A percentile compares a stretch with the other conserved stretches of the same genome.
phyloP scores from a whole-genome alignment of 2,888 invertebrate species.

The Poecilus cupreus region DNA sequence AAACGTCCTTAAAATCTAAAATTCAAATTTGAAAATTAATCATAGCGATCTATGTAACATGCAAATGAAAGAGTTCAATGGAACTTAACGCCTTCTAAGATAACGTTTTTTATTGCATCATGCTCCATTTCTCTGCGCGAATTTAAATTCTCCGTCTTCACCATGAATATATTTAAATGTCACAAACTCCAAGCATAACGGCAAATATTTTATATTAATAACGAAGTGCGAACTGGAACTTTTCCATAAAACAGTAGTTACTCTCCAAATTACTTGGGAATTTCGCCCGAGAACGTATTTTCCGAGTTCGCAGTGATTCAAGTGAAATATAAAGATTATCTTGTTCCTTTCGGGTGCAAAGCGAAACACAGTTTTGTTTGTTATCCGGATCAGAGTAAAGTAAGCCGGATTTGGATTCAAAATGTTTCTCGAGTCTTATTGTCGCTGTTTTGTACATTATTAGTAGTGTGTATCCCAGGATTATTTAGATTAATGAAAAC shows the following conservation, averaged over 20 bases:
- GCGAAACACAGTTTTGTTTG: slow-evolving; percentile 30
- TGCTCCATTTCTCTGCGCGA: not conserved
- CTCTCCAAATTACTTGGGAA: not conserved
- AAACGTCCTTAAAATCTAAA: not conserved
- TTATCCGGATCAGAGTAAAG: slow-evolving; percentile 31
- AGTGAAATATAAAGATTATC: slow-evolving; percentile 47
- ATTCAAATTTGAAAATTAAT: slow-evolving; percentile 11
- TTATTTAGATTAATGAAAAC: slow-evolving; percentile 34
- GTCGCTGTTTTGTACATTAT: slow-evolving; percentile 11
- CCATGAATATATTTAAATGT: slow-evolving; percentile 2
- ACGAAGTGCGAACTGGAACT: slow-evolving; percentile 5
- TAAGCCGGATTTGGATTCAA: slow-evolving; percentile 44
- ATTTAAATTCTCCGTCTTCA: not conserved
- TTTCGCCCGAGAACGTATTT: not conserved
- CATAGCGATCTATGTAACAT: not conserved
- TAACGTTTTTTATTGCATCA: not conserved
- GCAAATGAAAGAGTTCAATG: not conserved
- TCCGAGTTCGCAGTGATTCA: not conserved
- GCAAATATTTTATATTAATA: slow-evolving; percentile 22
- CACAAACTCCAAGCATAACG: not conserved
- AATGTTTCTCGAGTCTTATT: slow-evolving; percentile 19
- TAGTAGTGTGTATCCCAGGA: slow-evolving; percentile 2
- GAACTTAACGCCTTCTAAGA: not conserved
- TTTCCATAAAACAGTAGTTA: slow-evolving; percentile 15
- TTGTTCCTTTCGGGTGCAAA: slow-evolving; percentile 5